Evolutionary conservation across 23 tunicate species (phyloP).

Genomic region (Oikopleura dioica): DNA sequence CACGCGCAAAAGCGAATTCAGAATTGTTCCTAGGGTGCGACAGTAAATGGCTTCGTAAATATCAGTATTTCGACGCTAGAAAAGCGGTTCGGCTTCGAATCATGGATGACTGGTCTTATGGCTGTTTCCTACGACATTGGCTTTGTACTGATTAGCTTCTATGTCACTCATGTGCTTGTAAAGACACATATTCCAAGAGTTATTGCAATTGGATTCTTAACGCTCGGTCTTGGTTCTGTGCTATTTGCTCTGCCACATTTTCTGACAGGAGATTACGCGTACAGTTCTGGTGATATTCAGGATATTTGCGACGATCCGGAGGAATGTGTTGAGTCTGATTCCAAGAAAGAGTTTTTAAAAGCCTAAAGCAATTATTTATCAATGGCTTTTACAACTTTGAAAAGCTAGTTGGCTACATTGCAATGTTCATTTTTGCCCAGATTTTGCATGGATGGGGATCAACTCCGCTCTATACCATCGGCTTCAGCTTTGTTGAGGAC

Average conservation of each 20-base stretch:
- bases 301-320: no score
- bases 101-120: constrained; percentile 66
- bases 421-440: constrained; percentile 55
- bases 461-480: constrained; percentile 88
- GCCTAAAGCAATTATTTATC: no score
- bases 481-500: constrained; percentile 58
- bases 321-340: no score
- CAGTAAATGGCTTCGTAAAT: constrained; percentile 84
- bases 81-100: constrained; percentile 49
- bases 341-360: no score
- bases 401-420: constrained; percentile 34
- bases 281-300: constrained; percentile 14
- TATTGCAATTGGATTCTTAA: constrained; percentile 20
- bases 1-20: neutral
- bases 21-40: constrained; percentile 22
- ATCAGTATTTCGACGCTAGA: constrained; percentile 70
- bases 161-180: constrained; percentile 30
- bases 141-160: constrained; percentile 41
- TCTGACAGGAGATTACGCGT: constrained; percentile 16
- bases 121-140: constrained; percentile 79
- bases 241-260: constrained; percentile 21
- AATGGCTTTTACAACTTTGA: no score
- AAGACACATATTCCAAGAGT: constrained; percentile 24
- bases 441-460: constrained; percentile 64
- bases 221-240: constrained; percentile 18